Evolutionary conservation across 2,113 vertebrate species (phyloP).

Genomic region (Asarcornis scutulata): DNA sequence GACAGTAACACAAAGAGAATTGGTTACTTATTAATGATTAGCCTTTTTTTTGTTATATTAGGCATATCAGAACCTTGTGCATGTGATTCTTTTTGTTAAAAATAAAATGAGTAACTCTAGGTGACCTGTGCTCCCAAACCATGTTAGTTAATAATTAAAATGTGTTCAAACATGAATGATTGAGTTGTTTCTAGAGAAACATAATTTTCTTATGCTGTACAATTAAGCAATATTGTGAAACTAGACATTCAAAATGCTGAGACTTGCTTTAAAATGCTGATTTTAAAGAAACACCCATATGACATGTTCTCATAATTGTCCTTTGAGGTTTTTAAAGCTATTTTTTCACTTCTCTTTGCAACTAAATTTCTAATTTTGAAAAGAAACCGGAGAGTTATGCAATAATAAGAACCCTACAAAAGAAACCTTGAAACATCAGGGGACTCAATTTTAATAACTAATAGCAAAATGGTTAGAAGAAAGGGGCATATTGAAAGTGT

Average conservation of each 20-base stretch:
- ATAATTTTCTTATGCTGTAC: background rate
- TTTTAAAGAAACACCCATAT: background rate
- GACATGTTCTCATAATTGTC: background rate
- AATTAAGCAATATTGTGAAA: slow-evolving; percentile 23
- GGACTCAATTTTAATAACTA: background rate
- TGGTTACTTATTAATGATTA: background rate
- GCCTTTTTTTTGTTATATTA: background rate
- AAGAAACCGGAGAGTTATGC: background rate
- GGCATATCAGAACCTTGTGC: background rate
- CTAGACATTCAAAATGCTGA: background rate
- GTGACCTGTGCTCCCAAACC: background rate
- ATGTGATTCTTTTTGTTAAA: background rate
- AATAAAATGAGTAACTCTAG: background rate
- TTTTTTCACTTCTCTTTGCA: background rate
- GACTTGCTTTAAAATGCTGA: background rate
- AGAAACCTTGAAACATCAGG: background rate
- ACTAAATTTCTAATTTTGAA: background rate
- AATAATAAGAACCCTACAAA: background rate
- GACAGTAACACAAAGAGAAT: background rate
- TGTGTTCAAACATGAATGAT: slow-evolving; percentile 5
- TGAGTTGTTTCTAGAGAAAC: slow-evolving; percentile 12
- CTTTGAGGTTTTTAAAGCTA: background rate
- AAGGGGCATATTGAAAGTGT: background rate
- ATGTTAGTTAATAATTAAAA: slow-evolving; percentile 17
- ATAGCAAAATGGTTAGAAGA: background rate